Evolutionary conservation across 2,888 invertebrate genomes (phyloP), one percentile per base, ranked within the genome.

Genomic region (Sthenelais limicola): DNA sequence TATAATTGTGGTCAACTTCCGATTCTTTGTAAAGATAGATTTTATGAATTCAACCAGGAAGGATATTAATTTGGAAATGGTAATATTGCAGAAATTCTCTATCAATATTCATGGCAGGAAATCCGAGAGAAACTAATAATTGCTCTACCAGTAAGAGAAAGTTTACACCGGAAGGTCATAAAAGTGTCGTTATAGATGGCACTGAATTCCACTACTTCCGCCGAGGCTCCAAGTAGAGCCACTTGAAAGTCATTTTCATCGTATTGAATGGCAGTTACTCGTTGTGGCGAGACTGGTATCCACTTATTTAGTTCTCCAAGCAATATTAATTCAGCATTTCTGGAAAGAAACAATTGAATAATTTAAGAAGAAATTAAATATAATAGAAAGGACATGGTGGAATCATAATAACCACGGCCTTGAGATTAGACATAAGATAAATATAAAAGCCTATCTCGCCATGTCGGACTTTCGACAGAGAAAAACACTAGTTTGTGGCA

Each of bases 271-370:
- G 68, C 43, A 7, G 38, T 66, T 5, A 82, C 74, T 30, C 83
- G 71, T 47, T 81, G 79, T 15, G 79, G 80, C n/a, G 82, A 83
- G 68, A 82, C 76, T 3, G 82, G 83, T 0, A 80, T 78, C 79
- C 80, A 79, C 62, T 83, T 82, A 24, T 69, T 48, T 24, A 54
- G 49, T 58, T 75, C 75, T 3, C 75, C 75, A 18, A 71, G 70
- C 12, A 74, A 43, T 12, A 69, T 33, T 24, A 74, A 21, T 3
- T 73, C 51, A 18, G 35, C 32, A 5, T 33, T 30, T 24, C 74
- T 74, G 62, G 26, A 18, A 38, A 3, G 28, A 30, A 24, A 30
- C 21, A 28, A 28, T 9, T 3, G 30, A 9, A n/a, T 21, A 38
- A 9, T 12, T 26, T 26, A 24, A 32, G 21, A 30, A 2, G 18